Evolutionary conservation across 2,113 vertebrate genomes (phyloP).

Genomic region (Limanda limanda): DNA sequence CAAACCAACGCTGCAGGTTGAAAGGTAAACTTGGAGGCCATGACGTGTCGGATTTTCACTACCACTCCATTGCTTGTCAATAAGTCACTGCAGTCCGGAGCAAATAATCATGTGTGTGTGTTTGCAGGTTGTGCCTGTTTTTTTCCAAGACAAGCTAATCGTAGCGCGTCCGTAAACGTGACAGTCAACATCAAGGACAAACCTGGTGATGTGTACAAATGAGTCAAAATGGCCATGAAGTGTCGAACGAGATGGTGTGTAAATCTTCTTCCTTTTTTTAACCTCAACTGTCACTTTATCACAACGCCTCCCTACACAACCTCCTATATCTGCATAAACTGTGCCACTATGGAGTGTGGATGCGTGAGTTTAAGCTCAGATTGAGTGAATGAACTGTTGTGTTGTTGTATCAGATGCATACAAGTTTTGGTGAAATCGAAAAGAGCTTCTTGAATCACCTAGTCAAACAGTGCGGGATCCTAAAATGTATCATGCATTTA

Average conservation of each 20-base stretch:
- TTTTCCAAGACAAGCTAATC: constrained; percentile 30
- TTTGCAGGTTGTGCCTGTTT: constrained; percentile 14
- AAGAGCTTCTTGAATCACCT: constrained; percentile 23
- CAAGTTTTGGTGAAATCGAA: constrained; percentile 9
- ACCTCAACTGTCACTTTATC: constrained; percentile 43
- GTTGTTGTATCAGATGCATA: constrained; percentile 15
- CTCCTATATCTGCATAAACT: constrained; percentile 54
- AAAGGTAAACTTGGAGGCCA: constrained; percentile 8
- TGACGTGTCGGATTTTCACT: not conserved
- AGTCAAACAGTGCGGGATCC: constrained; percentile 44
- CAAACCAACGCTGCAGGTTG: constrained; percentile 16
- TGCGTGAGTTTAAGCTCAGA: constrained; percentile 16
- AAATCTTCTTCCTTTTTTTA: constrained; percentile 8
- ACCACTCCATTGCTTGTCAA: too few species aligned
- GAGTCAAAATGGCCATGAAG: constrained; percentile 9
- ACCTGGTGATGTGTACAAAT: constrained; percentile 10
- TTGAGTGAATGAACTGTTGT: constrained; percentile 26
- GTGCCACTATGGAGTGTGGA: constrained; percentile 25
- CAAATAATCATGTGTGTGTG: not conserved
- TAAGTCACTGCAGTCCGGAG: too few species aligned
- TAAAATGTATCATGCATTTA: constrained; percentile 77
- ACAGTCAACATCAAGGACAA: constrained; percentile 31
- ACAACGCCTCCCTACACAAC: constrained; percentile 43
- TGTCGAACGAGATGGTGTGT: constrained; percentile 2
- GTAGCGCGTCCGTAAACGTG: not conserved